Evolutionary conservation across 2,888 invertebrate species (phyloP).

Genomic region (Agonopterix subpropinquella): DNA sequence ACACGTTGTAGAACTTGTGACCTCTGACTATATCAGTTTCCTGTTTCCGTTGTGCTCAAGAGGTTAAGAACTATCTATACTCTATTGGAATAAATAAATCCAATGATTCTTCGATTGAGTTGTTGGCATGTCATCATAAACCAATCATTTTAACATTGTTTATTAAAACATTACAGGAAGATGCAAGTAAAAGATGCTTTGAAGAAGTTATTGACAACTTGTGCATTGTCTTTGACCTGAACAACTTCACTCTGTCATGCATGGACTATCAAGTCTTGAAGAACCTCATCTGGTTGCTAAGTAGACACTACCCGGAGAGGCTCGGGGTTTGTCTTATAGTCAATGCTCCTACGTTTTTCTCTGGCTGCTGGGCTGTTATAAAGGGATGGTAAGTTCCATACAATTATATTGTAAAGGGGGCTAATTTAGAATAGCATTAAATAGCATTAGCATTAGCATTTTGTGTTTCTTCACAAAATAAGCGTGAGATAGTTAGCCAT

Average conservation of each 20-base stretch:
- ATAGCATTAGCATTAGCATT: too few relatives aligned
- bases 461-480: neutral
- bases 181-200: conserved; percentile 85
- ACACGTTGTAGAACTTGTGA: too few relatives aligned
- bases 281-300: conserved; percentile 85
- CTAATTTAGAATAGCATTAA: too few relatives aligned
- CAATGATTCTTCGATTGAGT: too few relatives aligned
- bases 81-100: too few relatives aligned
- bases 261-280: conserved; percentile 90
- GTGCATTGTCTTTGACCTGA: conserved; percentile 87
- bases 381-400: conserved; percentile 78
- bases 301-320: conserved; percentile 86
- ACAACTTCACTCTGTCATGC: conserved; percentile 82
- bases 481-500: neutral
- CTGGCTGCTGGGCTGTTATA: conserved; percentile 86
- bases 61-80: too few relatives aligned
- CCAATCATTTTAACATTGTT: too few relatives aligned
- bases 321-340: conserved; percentile 85
- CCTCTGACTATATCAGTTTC: too few relatives aligned
- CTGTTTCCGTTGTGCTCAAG: too few relatives aligned
- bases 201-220: conserved; percentile 87
- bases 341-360: conserved; percentile 83
- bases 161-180: conserved; percentile 70
- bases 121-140: too few relatives aligned
- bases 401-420: neutral